phyloP scores from a whole-genome alignment of 2,113 vertebrate species.

The Calonectris borealis region DNA sequence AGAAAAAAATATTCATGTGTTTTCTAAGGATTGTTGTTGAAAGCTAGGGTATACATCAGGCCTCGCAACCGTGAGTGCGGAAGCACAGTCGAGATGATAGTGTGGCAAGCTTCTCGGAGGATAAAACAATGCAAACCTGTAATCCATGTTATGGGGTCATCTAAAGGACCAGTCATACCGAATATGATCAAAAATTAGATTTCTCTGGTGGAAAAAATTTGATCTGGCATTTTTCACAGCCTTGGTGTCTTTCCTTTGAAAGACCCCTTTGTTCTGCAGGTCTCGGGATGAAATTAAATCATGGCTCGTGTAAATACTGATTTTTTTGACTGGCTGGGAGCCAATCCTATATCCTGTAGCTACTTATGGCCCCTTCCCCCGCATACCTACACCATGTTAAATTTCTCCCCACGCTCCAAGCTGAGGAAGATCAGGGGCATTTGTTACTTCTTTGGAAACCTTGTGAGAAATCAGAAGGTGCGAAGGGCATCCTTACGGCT shows the following conservation, averaged over 20 bases:
- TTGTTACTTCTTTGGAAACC: not conserved
- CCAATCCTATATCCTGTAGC: not conserved
- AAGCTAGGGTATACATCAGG: not conserved
- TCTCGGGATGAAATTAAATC: not conserved
- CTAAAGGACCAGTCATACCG: not conserved
- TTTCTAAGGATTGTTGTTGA: not conserved
- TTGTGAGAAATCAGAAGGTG: not conserved
- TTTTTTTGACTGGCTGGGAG: not conserved
- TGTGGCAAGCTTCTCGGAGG: not conserved
- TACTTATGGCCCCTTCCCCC: not conserved
- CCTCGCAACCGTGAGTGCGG: not conserved
- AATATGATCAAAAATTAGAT: not conserved
- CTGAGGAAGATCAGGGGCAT: not conserved
- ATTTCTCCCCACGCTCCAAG: not conserved
- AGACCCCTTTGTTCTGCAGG: not conserved
- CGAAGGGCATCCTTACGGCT: not conserved
- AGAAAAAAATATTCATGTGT: not conserved
- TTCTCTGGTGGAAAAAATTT: conserved; percentile 32
- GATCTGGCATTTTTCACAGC: conserved; percentile 31
- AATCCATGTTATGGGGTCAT: not conserved
- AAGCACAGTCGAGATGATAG: not conserved
- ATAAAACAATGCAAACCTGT: not conserved
- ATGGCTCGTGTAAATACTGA: not conserved
- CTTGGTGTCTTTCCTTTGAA: not conserved
- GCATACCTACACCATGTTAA: fast-evolving